Evolutionary conservation across 2,888 invertebrate genomes (phyloP).

Genomic region (Pyrgus malvae): DNA sequence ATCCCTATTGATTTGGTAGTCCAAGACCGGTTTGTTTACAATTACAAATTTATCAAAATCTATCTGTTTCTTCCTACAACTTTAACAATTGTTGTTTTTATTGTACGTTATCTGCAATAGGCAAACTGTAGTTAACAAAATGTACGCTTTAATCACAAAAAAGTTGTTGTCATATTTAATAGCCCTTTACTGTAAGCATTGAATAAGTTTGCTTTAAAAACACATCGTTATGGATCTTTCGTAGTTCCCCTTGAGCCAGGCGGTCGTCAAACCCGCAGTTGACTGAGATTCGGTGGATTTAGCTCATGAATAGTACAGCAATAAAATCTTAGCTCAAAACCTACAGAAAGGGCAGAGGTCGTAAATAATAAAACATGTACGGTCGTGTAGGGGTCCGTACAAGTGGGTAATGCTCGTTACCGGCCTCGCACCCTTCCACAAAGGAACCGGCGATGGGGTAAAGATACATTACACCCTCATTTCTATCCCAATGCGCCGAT

Average conservation of each 20-base stretch:
- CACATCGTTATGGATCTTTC: too few species aligned
- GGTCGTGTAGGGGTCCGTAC: slow-evolving; percentile 57
- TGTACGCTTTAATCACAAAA: too few species aligned
- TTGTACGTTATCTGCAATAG: too few species aligned
- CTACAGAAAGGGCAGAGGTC: slow-evolving; percentile 73
- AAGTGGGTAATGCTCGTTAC: slow-evolving; percentile 76
- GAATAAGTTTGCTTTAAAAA: too few species aligned
- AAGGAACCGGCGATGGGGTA: slow-evolving; percentile 66
- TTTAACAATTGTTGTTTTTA: too few species aligned
- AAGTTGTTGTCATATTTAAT: too few species aligned
- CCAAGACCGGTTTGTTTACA: too few species aligned
- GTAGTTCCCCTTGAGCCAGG: slow-evolving; percentile 13
- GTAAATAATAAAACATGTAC: slow-evolving; percentile 79
- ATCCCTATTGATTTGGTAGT: too few species aligned
- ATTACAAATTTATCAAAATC: too few species aligned
- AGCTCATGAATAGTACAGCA: slow-evolving; percentile 73
- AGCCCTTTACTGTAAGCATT: too few species aligned
- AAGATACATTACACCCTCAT: slow-evolving; percentile 73
- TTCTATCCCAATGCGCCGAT: slow-evolving; percentile 59
- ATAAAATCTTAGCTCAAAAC: slow-evolving; percentile 80
- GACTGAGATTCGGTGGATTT: slow-evolving; percentile 58
- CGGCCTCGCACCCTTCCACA: slow-evolving; percentile 63
- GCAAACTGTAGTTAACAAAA: too few species aligned
- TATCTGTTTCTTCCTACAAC: too few species aligned
- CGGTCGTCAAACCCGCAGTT: slow-evolving; percentile 26